Conservation (phyloP, 2,888 invertebrate species). For the Pyrrhosoma nymphula region DNA sequence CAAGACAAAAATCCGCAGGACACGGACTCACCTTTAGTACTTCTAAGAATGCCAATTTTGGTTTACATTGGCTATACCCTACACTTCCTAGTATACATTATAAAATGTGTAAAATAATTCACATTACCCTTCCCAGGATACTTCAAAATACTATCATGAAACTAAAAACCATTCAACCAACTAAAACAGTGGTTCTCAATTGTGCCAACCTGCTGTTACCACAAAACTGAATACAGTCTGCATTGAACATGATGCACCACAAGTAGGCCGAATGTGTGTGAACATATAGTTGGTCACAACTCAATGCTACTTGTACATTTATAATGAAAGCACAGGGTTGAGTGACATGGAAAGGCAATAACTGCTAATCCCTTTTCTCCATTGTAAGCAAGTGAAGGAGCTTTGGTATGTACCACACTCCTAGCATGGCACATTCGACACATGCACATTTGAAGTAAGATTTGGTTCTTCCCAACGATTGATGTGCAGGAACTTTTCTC, state of each 20-base stretch:
- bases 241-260: neutral
- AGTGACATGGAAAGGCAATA: neutral
- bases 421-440: neutral
- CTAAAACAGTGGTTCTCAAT: constrained; percentile 27
- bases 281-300: neutral
- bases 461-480: too few relatives aligned
- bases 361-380: neutral
- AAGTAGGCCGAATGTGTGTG: neutral
- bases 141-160: constrained; percentile 10
- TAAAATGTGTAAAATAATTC: constrained; percentile 63
- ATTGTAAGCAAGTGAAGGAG: neutral
- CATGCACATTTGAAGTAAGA: too few relatives aligned
- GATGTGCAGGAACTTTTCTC: too few relatives aligned
- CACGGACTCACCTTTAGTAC: constrained; percentile 11
- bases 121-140: constrained; percentile 46
- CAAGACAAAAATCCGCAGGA: neutral
- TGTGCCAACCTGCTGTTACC: neutral
- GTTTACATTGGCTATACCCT: constrained; percentile 24
- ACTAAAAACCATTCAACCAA: constrained; percentile 23
- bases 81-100: constrained; percentile 48
- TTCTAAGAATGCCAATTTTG: constrained; percentile 29
- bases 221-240: neutral
- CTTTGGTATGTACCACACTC: neutral
- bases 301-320: neutral
- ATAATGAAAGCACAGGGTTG: neutral